These are phyloP conservation scores for Brienomyrus longianalis DNA, from an alignment of 2,113 vertebrate genomes.

Conservation along the genomic window DNA sequence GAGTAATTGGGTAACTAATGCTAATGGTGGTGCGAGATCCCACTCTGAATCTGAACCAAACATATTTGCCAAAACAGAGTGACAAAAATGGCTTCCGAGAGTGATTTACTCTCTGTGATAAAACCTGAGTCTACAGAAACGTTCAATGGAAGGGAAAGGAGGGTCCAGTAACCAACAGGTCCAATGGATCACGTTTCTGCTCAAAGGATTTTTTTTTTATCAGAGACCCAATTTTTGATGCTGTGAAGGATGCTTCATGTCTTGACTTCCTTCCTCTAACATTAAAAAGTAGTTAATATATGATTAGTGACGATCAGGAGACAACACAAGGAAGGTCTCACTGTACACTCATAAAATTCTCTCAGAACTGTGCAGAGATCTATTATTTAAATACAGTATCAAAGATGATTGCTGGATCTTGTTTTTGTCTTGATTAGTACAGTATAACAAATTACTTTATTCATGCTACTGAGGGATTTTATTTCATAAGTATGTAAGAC, in stretches of 20 bases:
- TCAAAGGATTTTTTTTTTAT: background rate
- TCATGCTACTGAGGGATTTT: background rate
- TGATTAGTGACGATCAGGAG: background rate
- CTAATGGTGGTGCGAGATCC: background rate
- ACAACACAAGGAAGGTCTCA: background rate
- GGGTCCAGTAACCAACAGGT: background rate
- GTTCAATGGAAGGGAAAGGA: background rate
- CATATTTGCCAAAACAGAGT: background rate
- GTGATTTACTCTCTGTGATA: background rate
- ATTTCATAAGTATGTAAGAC: background rate
- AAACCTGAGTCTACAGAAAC: background rate
- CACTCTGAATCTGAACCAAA: background rate
- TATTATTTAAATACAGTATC: background rate
- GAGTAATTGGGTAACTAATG: background rate
- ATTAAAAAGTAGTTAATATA: background rate
- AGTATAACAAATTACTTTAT: background rate
- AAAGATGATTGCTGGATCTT: background rate
- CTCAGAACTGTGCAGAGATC: background rate
- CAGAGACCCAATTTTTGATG: background rate
- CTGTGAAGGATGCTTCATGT: background rate
- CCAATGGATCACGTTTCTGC: background rate
- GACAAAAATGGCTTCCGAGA: background rate
- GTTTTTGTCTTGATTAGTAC: background rate
- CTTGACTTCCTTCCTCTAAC: background rate
- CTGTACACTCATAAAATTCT: background rate